Evolutionary conservation across 1,140 invertebrate genomes (phyloP).

Genomic region (Antheraea pernyi): DNA sequence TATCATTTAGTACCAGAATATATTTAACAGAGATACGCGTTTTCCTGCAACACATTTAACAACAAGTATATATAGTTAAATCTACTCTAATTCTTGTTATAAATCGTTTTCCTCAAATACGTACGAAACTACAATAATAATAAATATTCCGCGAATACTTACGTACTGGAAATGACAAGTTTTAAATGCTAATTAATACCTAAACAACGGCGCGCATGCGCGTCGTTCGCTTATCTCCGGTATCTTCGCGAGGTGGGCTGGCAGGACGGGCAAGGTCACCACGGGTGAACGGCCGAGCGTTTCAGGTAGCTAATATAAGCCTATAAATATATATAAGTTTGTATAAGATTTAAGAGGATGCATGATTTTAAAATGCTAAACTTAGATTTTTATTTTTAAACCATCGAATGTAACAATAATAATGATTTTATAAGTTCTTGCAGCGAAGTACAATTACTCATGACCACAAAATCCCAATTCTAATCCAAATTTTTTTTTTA

Average conservation of each 20-base stretch:
- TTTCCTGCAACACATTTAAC: neutral
- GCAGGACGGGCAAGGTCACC: conserved; percentile 19
- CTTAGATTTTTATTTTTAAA: too few species aligned
- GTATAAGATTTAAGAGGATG: too few species aligned
- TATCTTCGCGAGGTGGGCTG: neutral
- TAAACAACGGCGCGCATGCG: neutral
- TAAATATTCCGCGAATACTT: neutral
- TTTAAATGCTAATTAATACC: neutral
- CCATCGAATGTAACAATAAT: too few species aligned
- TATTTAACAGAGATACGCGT: neutral
- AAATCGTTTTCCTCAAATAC: neutral
- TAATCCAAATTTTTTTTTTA: too few species aligned
- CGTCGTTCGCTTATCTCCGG: neutral
- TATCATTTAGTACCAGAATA: neutral
- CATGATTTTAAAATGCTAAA: too few species aligned
- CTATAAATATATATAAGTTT: too few species aligned
- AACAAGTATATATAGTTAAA: neutral
- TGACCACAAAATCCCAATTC: too few species aligned
- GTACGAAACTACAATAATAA: neutral
- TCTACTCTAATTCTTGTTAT: neutral
- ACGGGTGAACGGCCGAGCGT: conserved; percentile 17
- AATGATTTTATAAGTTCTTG: too few species aligned
- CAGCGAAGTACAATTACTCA: too few species aligned
- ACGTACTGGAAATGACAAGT: neutral
- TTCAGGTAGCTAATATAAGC: neutral